Evolutionary conservation across 2,888 invertebrate species (phyloP), one percentile per base, ranked within the genome.

Genomic region (Cerceris rybyensis): DNA sequence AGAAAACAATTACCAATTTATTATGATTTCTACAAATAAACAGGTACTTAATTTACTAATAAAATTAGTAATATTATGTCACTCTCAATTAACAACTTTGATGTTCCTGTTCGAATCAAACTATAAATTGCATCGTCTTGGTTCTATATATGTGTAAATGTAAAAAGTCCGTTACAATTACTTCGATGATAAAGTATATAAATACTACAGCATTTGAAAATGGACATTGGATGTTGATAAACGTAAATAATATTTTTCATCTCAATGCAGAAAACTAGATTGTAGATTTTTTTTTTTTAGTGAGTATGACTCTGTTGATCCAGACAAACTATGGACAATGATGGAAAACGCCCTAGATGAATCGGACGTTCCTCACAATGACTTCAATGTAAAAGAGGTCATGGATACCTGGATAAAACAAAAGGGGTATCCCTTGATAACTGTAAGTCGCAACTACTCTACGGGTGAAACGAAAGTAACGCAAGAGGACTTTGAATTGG

Each of bases 371-470:
- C 67, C 78, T 0, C 81, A 86, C 0, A 87, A 88, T n/a, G 93
- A 93, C 49, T 93, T 93, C 68, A 54, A 90, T 0, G 86, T 92
- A 8, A 93, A 75, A 41, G 67, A 75, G 11, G 72, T 93, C 77
- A 91, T 93, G 71, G 85, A 93, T 0, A 87, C 95, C 9, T 96
- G 96, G 95, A 95, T 95, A 39, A 93, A 94, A 64, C 95, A 95
- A 87, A 92, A 94, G 6, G 95, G 96, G 0, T 96, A 94, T 85
- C 96, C 96, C 0, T 92, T 95, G 1, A 90, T 96, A 2, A 93
- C 90, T 0, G 94, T 96, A 0, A 89, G 91, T 7, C 93, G 94
- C 1, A 89, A 94, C 84, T 93, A 94, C 57, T 82, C 83, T 0
- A 93, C 92, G 14, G 93, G 93, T 28, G 87, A 87, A 11, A 93